Conservation (phyloP, 1,140 invertebrate species). For the Dinoponera quadriceps region DNA sequence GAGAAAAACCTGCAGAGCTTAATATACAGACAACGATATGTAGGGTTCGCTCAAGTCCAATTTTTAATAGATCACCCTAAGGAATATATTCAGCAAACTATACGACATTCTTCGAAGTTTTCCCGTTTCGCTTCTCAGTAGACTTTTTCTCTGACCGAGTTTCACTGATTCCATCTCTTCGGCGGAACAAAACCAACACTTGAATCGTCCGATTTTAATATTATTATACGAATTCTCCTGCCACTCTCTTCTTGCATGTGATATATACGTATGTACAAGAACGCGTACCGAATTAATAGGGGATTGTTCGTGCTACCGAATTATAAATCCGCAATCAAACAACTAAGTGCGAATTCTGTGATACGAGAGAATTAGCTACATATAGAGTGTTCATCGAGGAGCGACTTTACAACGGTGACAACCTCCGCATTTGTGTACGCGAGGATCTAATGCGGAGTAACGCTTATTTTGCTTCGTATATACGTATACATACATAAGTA, state of each 20-base stretch:
- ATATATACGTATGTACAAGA: slow-evolving; percentile 26
- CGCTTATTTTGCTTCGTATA: slow-evolving; percentile 9
- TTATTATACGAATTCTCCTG: slow-evolving; percentile 47
- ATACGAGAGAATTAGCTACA: slow-evolving; percentile 40
- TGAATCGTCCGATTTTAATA: slow-evolving; percentile 48
- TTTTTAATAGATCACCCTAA: slow-evolving; percentile 18
- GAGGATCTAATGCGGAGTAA: not conserved
- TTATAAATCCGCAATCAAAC: slow-evolving; percentile 39
- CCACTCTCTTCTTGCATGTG: slow-evolving; percentile 42
- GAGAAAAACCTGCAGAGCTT: slow-evolving; percentile 13
- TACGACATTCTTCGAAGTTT: not conserved
- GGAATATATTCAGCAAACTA: not conserved
- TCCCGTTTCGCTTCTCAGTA: slow-evolving; percentile 25
- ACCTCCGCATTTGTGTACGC: slow-evolving; percentile 8
- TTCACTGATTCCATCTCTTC: slow-evolving; percentile 6
- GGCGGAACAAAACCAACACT: not conserved
- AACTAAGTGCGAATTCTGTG: slow-evolving; percentile 40
- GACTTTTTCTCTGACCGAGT: slow-evolving; percentile 22
- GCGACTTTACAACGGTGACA: not conserved
- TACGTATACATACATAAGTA: slow-evolving; percentile 27
- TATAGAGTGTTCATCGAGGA: slow-evolving; percentile 28
- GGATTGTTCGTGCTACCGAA: slow-evolving; percentile 35
- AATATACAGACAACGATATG: slow-evolving; percentile 47
- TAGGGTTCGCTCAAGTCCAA: not conserved
- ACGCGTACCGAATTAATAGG: slow-evolving; percentile 25